Percentiles rank a stretch among this genome's conserved stretches.
These are phyloP conservation scores for Oligia strigilis DNA, from an alignment of 2,888 invertebrate species.

Conservation along the genomic window DNA sequence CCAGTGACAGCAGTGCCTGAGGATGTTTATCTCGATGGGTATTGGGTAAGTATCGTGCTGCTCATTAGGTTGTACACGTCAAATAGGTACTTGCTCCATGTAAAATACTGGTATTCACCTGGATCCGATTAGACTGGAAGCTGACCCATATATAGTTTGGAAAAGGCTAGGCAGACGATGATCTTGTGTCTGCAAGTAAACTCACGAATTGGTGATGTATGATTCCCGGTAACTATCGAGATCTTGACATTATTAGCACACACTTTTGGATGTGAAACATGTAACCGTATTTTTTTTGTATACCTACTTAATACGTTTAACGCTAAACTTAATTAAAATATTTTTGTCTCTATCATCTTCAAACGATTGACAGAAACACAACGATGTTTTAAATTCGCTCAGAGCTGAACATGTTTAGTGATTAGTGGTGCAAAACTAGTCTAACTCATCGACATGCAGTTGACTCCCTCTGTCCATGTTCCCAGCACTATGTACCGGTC, in stretches of 20 bases:
- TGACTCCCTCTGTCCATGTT: background rate
- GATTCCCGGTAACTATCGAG: background rate
- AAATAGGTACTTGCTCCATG: background rate
- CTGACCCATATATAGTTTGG: background rate
- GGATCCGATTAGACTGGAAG: background rate
- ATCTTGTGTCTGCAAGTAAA: background rate
- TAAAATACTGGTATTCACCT: background rate
- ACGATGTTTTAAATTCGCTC: background rate
- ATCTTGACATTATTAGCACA: too few species aligned
- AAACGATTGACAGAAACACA: background rate
- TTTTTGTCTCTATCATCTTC: background rate
- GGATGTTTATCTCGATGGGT: too few species aligned
- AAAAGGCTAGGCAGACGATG: too few species aligned
- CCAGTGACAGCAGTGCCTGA: too few species aligned
- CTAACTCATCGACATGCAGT: background rate
- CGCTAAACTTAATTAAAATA: background rate
- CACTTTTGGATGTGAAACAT: too few species aligned
- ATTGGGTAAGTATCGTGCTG: too few species aligned
- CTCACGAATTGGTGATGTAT: background rate
- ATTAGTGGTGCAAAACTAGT: background rate
- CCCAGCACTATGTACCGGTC: constrained; percentile 64
- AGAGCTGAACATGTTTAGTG: too few species aligned
- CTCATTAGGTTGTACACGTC: too few species aligned
- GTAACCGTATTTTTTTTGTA: too few species aligned
- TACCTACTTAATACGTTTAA: background rate